Evolutionary conservation across 2,113 vertebrate genomes (phyloP).

Genomic region (Eurystomus gularis): DNA sequence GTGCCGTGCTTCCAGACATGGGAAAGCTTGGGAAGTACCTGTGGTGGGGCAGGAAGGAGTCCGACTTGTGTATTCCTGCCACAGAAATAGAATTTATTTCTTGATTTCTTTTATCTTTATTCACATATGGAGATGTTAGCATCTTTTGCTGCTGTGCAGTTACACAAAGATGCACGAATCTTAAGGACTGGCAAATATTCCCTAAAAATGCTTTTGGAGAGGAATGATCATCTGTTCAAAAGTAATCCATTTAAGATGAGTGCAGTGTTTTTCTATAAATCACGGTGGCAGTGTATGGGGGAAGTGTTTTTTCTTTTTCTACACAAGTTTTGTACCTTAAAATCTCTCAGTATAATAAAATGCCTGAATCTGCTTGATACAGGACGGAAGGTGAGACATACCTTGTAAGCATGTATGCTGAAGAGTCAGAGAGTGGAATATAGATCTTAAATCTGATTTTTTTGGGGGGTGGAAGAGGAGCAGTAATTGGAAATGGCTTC

Average conservation of each 20-base stretch:
- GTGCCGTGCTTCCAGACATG: neutral
- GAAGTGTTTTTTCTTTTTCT: neutral
- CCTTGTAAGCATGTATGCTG: neutral
- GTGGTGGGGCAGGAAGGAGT: neutral
- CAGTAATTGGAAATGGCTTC: neutral
- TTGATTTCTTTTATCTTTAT: neutral
- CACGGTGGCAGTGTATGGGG: neutral
- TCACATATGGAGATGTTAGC: neutral
- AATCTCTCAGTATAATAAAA: neutral
- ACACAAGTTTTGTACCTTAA: neutral
- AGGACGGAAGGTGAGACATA: neutral
- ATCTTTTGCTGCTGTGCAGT: neutral
- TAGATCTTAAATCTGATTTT: neutral
- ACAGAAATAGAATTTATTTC: neutral
- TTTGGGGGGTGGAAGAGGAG: neutral
- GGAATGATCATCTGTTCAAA: neutral
- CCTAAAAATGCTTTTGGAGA: neutral
- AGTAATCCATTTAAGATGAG: neutral
- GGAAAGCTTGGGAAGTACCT: neutral
- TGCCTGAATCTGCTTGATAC: neutral
- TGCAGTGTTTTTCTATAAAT: neutral
- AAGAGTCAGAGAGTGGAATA: neutral
- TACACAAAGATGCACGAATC: neutral
- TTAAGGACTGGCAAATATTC: neutral
- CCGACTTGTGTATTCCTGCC: neutral